A percentile compares a stretch with the other conserved stretches of the same genome.
Conservation (phyloP, 2,113 vertebrate genomes). For the Vidua macroura region DNA sequence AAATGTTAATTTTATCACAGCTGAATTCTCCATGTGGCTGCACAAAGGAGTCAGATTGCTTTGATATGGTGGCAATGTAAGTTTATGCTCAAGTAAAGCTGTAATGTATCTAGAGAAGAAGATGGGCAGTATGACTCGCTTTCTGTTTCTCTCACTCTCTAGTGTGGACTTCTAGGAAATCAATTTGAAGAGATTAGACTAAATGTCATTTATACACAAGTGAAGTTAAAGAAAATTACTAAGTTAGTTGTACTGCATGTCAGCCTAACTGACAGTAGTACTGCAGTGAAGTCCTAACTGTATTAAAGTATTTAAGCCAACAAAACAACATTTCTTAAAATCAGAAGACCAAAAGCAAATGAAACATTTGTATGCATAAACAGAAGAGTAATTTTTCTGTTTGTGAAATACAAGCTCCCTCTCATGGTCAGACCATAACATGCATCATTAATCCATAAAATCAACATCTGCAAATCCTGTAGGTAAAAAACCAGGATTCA, state of each 20-base stretch:
- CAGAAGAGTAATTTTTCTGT: background rate
- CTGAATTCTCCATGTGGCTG: background rate
- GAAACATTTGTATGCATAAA: background rate
- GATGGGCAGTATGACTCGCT: accelerated
- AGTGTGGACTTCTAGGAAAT: background rate
- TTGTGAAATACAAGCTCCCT: conserved; percentile 20
- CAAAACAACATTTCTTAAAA: background rate
- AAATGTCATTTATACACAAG: background rate
- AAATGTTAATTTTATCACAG: background rate
- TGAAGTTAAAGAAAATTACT: background rate
- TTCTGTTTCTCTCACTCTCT: background rate
- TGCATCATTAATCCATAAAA: background rate
- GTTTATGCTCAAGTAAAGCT: background rate
- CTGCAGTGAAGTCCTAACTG: background rate
- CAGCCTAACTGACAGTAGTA: background rate
- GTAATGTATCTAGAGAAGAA: background rate
- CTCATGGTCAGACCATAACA: background rate
- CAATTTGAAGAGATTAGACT: background rate
- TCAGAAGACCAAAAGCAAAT: background rate
- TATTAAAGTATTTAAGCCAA: background rate
- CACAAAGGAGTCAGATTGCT: background rate
- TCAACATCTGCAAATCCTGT: background rate
- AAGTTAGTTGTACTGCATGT: background rate
- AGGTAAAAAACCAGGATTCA: background rate
- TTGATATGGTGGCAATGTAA: background rate